Evolutionary conservation across 35 echinoderm and acorn worm genomes (phyloP).

Genomic region (Acanthaster planci): DNA sequence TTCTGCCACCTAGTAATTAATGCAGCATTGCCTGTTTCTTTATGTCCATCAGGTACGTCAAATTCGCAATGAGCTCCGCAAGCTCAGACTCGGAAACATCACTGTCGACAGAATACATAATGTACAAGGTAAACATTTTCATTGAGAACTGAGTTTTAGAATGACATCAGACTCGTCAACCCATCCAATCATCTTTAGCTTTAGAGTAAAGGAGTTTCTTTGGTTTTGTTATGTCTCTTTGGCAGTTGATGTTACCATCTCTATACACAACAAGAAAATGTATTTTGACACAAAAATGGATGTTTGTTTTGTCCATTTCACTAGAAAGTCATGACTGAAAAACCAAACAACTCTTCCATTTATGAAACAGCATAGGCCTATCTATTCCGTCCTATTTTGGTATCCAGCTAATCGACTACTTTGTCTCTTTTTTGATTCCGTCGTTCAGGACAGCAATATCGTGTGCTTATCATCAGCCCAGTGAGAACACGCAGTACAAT

Average conservation of each 20-base stretch:
- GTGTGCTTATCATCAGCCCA: slow-evolving; percentile 82
- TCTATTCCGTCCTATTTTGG: neutral
- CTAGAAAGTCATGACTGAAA: neutral
- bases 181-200: too few species aligned
- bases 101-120: slow-evolving; percentile 66
- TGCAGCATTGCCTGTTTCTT: neutral
- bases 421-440: slow-evolving; percentile 6
- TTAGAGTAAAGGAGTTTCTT: too few species aligned
- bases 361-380: neutral
- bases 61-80: slow-evolving; percentile 71
- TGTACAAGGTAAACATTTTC: slow-evolving; percentile 69
- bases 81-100: slow-evolving; percentile 36
- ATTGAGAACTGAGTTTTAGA: too few species aligned
- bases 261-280: too few species aligned
- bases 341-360: neutral
- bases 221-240: too few species aligned
- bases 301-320: too few species aligned
- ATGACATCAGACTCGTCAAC: neutral
- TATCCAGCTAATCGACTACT: neutral
- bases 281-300: too few species aligned
- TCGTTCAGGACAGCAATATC: slow-evolving; percentile 70
- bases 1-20: too few species aligned
- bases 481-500: slow-evolving; percentile 75
- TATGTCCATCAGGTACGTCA: slow-evolving; percentile 59
- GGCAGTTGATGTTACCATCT: too few species aligned